A percentile compares a stretch with the other conserved stretches of the same genome.
Evolutionary conservation across 2,797 vertebrate species (phyloP).

Genomic region (Natrix natrix): DNA sequence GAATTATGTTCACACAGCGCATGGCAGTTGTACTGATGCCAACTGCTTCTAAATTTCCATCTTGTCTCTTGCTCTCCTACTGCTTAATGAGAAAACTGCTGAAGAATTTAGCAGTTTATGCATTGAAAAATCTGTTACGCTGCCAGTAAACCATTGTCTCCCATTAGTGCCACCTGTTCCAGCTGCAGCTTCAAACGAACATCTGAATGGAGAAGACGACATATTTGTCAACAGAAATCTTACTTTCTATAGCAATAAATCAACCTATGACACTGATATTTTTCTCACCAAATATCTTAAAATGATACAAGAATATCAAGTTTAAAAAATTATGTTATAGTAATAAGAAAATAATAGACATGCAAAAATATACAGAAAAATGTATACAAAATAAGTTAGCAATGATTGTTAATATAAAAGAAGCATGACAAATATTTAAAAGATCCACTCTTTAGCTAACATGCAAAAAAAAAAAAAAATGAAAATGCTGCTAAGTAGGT

Average conservation of each 20-base stretch:
- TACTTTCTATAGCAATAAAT: background rate
- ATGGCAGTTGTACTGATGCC: conserved; percentile 15
- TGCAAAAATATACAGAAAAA: background rate
- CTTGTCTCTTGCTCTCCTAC: background rate
- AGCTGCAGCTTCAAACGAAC: conserved; percentile 11
- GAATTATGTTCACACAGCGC: background rate
- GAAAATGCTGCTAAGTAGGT: background rate
- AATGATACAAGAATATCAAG: background rate
- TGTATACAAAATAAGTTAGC: background rate
- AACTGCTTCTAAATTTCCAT: conserved; percentile 17
- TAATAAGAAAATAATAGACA: background rate
- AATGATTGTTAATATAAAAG: background rate
- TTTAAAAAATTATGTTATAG: background rate
- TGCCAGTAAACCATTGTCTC: conserved; percentile 3
- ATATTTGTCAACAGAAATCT: conserved; percentile 20
- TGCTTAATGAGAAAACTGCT: conserved; percentile 16
- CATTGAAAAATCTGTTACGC: conserved; percentile 24
- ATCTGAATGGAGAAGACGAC: background rate
- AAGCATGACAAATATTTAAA: background rate
- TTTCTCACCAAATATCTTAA: background rate
- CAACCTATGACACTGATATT: background rate
- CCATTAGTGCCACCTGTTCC: background rate
- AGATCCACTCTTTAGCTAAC: background rate
- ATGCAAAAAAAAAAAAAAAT: background rate
- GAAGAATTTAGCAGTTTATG: conserved; percentile 28